Conservation (phyloP, 2,888 invertebrate genomes). For the Stenoptilia bipunctidactyla region DNA sequence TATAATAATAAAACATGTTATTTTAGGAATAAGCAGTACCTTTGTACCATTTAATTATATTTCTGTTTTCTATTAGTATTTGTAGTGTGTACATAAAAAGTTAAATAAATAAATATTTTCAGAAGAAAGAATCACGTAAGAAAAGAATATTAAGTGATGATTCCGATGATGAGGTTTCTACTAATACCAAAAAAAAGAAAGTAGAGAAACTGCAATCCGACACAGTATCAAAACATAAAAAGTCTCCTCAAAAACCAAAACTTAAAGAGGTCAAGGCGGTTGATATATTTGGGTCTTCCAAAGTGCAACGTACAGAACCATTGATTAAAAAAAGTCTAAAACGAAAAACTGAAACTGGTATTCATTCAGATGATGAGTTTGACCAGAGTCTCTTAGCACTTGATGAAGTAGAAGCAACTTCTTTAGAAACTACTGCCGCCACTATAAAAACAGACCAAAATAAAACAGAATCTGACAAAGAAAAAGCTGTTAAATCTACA, state of each 20-base stretch:
- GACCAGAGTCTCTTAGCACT: conserved; percentile 76
- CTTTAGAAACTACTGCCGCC: not conserved
- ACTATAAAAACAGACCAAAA: not conserved
- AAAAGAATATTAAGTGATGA: conserved; percentile 38
- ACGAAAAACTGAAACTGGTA: conserved; percentile 58
- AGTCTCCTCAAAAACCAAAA: conserved; percentile 23
- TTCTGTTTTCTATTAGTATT: conserved; percentile 11
- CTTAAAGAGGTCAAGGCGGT: conserved; percentile 52
- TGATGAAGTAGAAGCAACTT: conserved; percentile 59
- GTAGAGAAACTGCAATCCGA: conserved; percentile 11
- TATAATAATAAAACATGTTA: conserved; percentile 1
- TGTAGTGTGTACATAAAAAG: no score
- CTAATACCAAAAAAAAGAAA: conserved; percentile 26
- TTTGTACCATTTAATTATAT: no score
- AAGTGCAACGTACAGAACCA: conserved; percentile 70
- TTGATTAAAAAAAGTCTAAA: conserved; percentile 51
- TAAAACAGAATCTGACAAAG: not conserved
- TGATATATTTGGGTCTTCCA: conserved; percentile 74
- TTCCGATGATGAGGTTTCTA: conserved; percentile 41
- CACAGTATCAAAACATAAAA: conserved; percentile 22
- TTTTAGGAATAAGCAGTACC: no score
- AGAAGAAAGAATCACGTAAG: conserved; percentile 43
- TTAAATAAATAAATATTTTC: conserved; percentile 13
- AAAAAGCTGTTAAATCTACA: not conserved
- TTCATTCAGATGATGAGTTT: conserved; percentile 79